These are phyloP conservation scores for Heliconius hortense DNA, from an alignment of 2,888 invertebrate species.

Conservation along the genomic window DNA sequence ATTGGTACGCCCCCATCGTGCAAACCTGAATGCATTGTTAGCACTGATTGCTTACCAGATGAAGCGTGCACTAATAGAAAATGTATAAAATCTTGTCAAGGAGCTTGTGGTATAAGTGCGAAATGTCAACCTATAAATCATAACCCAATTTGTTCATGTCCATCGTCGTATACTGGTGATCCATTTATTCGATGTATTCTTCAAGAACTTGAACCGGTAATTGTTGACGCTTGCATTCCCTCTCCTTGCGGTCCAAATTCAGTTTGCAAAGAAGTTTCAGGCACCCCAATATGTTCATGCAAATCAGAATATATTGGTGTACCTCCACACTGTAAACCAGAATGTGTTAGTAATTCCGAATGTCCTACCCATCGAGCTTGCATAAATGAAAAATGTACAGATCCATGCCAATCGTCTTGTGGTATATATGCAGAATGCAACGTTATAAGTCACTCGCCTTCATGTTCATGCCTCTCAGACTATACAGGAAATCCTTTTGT, in stretches of 20 bases:
- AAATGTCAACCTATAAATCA: slow-evolving; percentile 90
- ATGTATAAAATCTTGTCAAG: slow-evolving; percentile 91
- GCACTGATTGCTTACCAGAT: slow-evolving; percentile 87
- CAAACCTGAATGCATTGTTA: slow-evolving; percentile 88
- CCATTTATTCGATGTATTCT: slow-evolving; percentile 86
- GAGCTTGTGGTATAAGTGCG: slow-evolving; percentile 89
- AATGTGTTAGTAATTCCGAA: slow-evolving; percentile 90
- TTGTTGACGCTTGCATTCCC: slow-evolving; percentile 86
- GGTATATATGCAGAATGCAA: slow-evolving; percentile 88
- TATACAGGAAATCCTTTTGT: slow-evolving; percentile 90
- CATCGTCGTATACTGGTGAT: slow-evolving; percentile 85
- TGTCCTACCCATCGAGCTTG: slow-evolving; percentile 87
- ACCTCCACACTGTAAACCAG: slow-evolving; percentile 90
- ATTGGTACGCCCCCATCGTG: slow-evolving; percentile 90
- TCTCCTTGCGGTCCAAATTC: slow-evolving; percentile 92
- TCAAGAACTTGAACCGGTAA: slow-evolving; percentile 73
- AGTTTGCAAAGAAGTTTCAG: slow-evolving; percentile 85
- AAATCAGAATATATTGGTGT: slow-evolving; percentile 84
- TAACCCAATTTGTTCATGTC: slow-evolving; percentile 90
- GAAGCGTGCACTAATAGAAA: slow-evolving; percentile 90
- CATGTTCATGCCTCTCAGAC: slow-evolving; percentile 85
- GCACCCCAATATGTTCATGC: slow-evolving; percentile 89
- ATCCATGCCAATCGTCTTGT: slow-evolving; percentile 88
- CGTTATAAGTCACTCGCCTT: slow-evolving; percentile 88
- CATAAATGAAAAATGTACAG: slow-evolving; percentile 88